Percentiles rank a stretch among this genome's conserved stretches.
phyloP scores from a whole-genome alignment of 1,140 invertebrate genomes.

The Maniola jurtina region DNA sequence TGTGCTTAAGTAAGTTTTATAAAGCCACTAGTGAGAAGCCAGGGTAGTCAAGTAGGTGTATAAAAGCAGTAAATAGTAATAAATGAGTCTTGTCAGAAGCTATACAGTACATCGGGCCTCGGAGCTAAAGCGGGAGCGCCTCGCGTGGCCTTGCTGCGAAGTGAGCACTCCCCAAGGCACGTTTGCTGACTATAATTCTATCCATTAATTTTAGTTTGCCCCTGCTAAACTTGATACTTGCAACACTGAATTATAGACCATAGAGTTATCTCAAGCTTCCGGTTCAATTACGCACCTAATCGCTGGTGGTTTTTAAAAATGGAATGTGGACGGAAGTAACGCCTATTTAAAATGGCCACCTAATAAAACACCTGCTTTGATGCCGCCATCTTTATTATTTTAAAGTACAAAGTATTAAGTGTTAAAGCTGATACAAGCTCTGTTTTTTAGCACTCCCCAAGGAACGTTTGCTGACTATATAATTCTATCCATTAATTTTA shows the following conservation, averaged over 20 bases:
- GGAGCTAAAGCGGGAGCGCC: not conserved
- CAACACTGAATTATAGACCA: not conserved
- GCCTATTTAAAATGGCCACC: too few species aligned
- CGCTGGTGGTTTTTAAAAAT: not conserved
- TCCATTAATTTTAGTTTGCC: constrained; percentile 15
- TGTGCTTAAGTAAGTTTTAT: too few species aligned
- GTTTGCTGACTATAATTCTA: constrained; percentile 8
- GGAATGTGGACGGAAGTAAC: not conserved
- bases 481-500: constrained; percentile 15
- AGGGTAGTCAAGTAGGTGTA: too few species aligned
- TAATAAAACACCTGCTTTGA: too few species aligned
- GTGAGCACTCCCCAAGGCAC: constrained; percentile 7
- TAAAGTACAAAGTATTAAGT: not conserved
- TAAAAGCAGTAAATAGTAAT: not conserved
- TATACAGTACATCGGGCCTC: not conserved
- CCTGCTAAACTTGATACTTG: constrained; percentile 6
- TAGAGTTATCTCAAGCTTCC: not conserved
- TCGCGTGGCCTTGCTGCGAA: constrained; percentile 1
- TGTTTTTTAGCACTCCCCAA: not conserved
- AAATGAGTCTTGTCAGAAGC: not conserved
- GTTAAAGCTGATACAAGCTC: too few species aligned
- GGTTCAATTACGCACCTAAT: too few species aligned
- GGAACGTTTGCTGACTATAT: constrained; percentile 6
- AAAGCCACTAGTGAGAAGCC: too few species aligned
- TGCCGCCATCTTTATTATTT: not conserved